Evolutionary conservation across 2,888 invertebrate genomes (phyloP), one percentile per base, ranked within the genome.

Genomic region (Eupithecia subfuscata): DNA sequence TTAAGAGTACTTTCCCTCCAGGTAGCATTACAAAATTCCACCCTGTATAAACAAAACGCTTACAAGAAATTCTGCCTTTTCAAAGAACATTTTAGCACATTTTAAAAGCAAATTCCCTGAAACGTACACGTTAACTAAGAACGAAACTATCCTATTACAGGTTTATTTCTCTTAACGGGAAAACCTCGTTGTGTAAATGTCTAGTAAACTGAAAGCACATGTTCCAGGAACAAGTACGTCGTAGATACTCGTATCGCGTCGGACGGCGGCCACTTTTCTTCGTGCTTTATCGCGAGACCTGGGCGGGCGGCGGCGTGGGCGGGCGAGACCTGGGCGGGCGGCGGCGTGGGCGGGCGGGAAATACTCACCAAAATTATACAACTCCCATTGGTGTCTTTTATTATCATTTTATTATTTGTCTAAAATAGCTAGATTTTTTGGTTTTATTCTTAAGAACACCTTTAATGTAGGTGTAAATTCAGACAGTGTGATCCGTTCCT

Each of bases 231-330:
- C 40, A 56, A 70, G 52, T 70, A 70, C 60, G 30, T 45, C 34
- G 43, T 43, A 69, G 73, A 69, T 48, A 69, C 37, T 45, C 37
- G 64, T 69, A 71, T 65, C 67, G 48, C 25, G 65, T 52, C 56
- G 64, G 43, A 48, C 25, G 30, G 30, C 22, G 73, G 43, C 65
- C 45, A 75, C 73, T 70, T 70, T 52, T 71, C 71, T 71, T 40
- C 16, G 30, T 70, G 73, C 73, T 75, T 73, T 75, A 75, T 73
- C 52, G 63, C 30, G 34, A 64, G 63, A 34, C 34, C 64, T 64
- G 64, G n/a, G 52, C 52, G 52, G 30, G 37, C 40, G n/a, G 30
- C 18, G 37, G 18, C 60, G 25, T 14, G 60, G 60, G 25, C 56
- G 22, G 22, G 63, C 30, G 34, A 64, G 63, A 34, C 34, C 64